Evolutionary conservation across 2,888 invertebrate genomes (phyloP).

Genomic region (Phymatocera aterrima): DNA sequence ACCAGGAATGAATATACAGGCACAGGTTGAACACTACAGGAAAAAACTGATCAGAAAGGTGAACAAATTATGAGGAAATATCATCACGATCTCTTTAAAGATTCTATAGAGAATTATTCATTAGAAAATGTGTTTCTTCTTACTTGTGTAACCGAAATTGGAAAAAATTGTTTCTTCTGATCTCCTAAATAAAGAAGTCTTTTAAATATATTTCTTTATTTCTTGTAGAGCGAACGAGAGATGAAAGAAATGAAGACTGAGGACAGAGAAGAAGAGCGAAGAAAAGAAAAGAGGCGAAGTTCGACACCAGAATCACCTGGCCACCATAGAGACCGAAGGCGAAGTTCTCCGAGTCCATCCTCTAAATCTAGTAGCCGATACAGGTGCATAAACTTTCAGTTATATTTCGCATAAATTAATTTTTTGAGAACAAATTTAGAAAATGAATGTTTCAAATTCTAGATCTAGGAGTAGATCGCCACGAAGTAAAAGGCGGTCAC

Average conservation of each 20-base stretch:
- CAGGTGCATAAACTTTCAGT: conserved; percentile 59
- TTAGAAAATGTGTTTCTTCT: conserved; percentile 15
- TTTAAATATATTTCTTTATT: too few relatives aligned
- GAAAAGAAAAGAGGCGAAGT: conserved; percentile 70
- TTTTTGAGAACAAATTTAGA: not conserved
- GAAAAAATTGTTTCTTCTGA: not conserved
- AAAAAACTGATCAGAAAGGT: conserved; percentile 92
- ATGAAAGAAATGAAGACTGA: conserved; percentile 71
- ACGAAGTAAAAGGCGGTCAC: conserved; percentile 73
- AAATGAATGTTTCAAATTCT: conserved; percentile 15
- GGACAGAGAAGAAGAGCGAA: conserved; percentile 70
- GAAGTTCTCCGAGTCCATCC: conserved; percentile 65
- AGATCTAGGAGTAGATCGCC: conserved; percentile 73
- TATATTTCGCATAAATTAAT: not conserved
- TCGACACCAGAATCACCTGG: conserved; percentile 69
- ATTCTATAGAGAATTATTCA: too few relatives aligned
- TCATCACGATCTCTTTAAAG: conserved; percentile 3
- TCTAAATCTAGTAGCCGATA: conserved; percentile 65
- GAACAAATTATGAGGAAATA: conserved; percentile 49
- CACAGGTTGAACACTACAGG: conserved; percentile 94
- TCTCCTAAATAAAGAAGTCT: too few relatives aligned
- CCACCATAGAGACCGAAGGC: conserved; percentile 69
- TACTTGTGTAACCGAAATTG: not conserved
- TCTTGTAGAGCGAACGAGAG: conserved; percentile 70
- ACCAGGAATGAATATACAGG: conserved; percentile 84